Evolutionary conservation across 1,140 invertebrate genomes (phyloP), one percentile per base, ranked within the genome.

Genomic region (Maniola jurtina): DNA sequence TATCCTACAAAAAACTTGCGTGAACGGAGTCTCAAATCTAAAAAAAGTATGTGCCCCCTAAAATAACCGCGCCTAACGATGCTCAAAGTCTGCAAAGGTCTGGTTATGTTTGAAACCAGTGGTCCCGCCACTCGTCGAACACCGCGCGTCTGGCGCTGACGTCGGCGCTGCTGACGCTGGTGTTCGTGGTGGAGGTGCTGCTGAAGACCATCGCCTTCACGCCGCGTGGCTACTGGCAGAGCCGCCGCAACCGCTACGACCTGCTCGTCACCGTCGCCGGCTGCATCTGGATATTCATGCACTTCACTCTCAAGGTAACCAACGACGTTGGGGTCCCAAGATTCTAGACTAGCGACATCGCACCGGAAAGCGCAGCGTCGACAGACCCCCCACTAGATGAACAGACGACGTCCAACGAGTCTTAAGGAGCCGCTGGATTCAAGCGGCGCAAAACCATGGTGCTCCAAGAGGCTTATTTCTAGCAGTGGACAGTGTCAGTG

Each of bases 141-240:
- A 98, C 97, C 10, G 94, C 95, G 80, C 92, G 94, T 52, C 89
- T 99, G 69, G 98, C 98, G 36, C 94, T 95, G 33, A 93, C 98
- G 15, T 98, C 97, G 33, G 97, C 96, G 47, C 92, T 96, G 60
- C 93, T 99, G 57, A 97, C 95, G 34, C 89, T 96, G 70, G 93
- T 97, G 56, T 98, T 98, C 91, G 94, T 97, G n/a, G 92, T 96
- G 72, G 96, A 99, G 93, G 98, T 99, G 40, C 93, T 99, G 14
- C 97, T 99, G 95, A 99, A 99, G 93, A 97, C 97, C 15, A 97
- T 99, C 65, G 99, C 99, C n/a, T 99, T 99, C 90, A 99, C 98
- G 38, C 96, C 98, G 64, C 93, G 96, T 70, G 99, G 99, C 50
- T 99, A 99, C 92, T 99, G 98, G 96, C 98, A 99, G 86, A 99